These are phyloP conservation scores for Drosophila nigrodunni DNA, from an alignment of 1,140 invertebrate species.

Conservation along the genomic window DNA sequence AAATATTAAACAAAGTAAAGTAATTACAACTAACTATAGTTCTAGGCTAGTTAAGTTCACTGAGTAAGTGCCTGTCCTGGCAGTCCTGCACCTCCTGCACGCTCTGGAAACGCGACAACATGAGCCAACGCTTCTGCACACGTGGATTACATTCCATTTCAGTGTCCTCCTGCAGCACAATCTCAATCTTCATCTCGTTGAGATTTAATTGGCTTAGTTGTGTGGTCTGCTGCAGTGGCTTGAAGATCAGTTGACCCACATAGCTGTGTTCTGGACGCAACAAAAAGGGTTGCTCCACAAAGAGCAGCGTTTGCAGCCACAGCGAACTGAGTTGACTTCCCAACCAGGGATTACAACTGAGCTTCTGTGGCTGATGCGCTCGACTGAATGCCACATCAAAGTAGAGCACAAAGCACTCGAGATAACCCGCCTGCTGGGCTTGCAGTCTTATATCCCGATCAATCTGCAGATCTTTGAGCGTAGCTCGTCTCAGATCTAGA, in stretches of 20 bases:
- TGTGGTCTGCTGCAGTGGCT: not conserved
- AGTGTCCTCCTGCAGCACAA: slow-evolving; percentile 29
- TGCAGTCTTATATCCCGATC: slow-evolving; percentile 27
- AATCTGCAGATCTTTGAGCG: slow-evolving; percentile 26
- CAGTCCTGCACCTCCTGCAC: slow-evolving; percentile 47
- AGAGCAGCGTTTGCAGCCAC: slow-evolving; percentile 69
- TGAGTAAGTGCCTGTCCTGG: slow-evolving; percentile 38
- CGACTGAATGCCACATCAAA: slow-evolving; percentile 72
- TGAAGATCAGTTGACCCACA: slow-evolving; percentile 37
- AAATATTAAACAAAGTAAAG: not conserved
- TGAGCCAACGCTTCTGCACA: slow-evolving; percentile 55
- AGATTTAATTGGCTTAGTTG: slow-evolving; percentile 1
- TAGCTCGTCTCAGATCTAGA: slow-evolving; percentile 47
- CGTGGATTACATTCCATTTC: not conserved
- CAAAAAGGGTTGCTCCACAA: slow-evolving; percentile 58
- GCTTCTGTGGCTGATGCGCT: slow-evolving; percentile 32
- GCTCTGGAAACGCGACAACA: slow-evolving; percentile 47
- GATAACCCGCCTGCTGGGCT: slow-evolving; percentile 35
- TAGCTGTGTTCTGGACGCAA: slow-evolving; percentile 42
- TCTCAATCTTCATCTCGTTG: slow-evolving; percentile 44
- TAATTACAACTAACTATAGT: slow-evolving; percentile 8
- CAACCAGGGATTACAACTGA: slow-evolving; percentile 58
- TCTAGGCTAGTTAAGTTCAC: not conserved
- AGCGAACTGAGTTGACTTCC: slow-evolving; percentile 32
- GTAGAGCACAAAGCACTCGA: slow-evolving; percentile 65